Evolutionary conservation across 2,113 vertebrate genomes (phyloP).

Genomic region (Nibea albiflora): DNA sequence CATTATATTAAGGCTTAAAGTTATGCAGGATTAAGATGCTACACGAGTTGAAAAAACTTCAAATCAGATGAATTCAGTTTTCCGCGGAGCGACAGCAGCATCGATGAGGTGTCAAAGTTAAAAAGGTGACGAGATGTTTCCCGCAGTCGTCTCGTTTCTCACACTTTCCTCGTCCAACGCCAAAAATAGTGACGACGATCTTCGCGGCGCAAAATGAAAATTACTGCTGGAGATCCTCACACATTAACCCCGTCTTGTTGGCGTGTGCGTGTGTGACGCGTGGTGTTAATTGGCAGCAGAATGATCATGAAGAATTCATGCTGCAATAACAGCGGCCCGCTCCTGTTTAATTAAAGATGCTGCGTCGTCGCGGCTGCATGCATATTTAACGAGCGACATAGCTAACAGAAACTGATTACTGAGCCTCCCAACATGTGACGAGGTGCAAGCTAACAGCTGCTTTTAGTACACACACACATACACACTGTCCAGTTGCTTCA

Average conservation of each 20-base stretch:
- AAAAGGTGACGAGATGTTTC: slow-evolving; percentile 15
- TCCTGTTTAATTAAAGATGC: slow-evolving; percentile 81
- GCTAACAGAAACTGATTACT: slow-evolving; percentile 70
- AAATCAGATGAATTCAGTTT: too few species aligned
- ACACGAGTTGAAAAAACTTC: too few species aligned
- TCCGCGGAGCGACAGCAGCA: too few species aligned
- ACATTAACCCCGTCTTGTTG: slow-evolving; percentile 2
- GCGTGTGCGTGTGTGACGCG: slow-evolving; percentile 8
- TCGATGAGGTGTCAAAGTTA: too few species aligned
- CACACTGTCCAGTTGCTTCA: slow-evolving; percentile 10
- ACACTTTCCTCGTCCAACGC: neutral
- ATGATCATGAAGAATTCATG: slow-evolving; percentile 80
- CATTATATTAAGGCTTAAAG: too few species aligned
- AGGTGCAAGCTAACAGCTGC: slow-evolving; percentile 41
- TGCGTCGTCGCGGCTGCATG: slow-evolving; percentile 67
- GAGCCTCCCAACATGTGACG: slow-evolving; percentile 53
- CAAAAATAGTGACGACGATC: slow-evolving; percentile 8
- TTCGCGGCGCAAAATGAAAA: slow-evolving; percentile 4
- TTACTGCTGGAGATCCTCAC: slow-evolving; percentile 3
- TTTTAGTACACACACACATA: slow-evolving; percentile 28
- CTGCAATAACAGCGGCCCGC: slow-evolving; percentile 76
- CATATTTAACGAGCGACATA: slow-evolving; percentile 77
- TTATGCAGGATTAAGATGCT: too few species aligned
- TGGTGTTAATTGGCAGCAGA: slow-evolving; percentile 72
- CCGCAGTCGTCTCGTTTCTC: neutral